Evolutionary conservation across 2,113 vertebrate species (phyloP).

Genomic region (Abramis brama): DNA sequence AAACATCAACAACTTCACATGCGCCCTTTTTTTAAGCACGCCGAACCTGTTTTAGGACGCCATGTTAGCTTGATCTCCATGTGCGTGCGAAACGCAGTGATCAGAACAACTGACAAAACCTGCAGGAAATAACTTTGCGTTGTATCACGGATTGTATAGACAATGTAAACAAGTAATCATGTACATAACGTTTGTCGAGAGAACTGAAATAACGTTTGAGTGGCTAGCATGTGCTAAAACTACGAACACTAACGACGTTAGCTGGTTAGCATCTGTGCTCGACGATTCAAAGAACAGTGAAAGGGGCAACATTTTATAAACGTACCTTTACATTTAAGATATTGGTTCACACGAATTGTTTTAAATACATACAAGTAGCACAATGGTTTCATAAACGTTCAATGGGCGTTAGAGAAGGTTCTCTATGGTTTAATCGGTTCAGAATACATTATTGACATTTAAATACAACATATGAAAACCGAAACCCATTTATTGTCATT

Average conservation of each 20-base stretch:
- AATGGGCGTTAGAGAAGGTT: not conserved
- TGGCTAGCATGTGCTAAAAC: not conserved
- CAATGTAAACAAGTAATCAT: not conserved
- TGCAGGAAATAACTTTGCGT: not conserved
- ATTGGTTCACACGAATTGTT: not conserved
- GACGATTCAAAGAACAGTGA: not conserved
- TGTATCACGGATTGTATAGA: not conserved
- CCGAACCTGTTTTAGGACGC: not conserved
- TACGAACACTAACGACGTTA: not conserved
- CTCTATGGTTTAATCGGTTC: not conserved
- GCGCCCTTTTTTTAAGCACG: not conserved
- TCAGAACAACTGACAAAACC: not conserved
- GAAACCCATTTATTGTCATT: not conserved
- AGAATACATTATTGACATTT: not conserved
- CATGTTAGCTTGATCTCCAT: constrained; percentile 36
- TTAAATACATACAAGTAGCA: not conserved
- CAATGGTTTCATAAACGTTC: not conserved
- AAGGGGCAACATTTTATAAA: not conserved
- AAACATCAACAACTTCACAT: not conserved
- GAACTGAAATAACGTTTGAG: not conserved
- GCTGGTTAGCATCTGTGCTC: not conserved
- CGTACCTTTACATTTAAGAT: not conserved
- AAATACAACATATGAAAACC: not conserved
- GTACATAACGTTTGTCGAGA: too few species aligned
- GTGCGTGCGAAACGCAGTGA: not conserved